Evolutionary conservation across 2,888 invertebrate genomes (phyloP).

Genomic region (Amiota communis): DNA sequence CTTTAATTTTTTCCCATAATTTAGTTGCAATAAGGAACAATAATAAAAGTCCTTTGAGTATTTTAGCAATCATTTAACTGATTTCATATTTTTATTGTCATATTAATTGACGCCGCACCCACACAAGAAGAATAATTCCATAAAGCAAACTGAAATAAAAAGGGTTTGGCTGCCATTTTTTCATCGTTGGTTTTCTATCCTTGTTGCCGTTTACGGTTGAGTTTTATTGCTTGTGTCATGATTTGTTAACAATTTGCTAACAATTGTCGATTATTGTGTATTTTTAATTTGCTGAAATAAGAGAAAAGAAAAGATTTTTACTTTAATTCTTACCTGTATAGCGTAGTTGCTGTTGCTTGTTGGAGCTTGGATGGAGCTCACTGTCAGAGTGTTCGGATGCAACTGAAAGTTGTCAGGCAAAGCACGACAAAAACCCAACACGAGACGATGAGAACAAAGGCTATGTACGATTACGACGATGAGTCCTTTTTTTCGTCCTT

Average conservation of each 20-base stretch:
- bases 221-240: constrained; percentile 38
- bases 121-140: constrained; percentile 28
- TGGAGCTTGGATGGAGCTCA: constrained; percentile 59
- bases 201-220: constrained; percentile 15
- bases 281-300: constrained; percentile 38
- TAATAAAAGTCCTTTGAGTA: constrained; percentile 40
- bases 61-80: constrained; percentile 6
- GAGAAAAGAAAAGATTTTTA: not conserved
- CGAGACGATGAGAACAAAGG: constrained; percentile 35
- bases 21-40: constrained; percentile 46
- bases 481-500: constrained; percentile 46
- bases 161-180: constrained; percentile 48
- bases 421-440: constrained; percentile 57
- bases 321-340: constrained; percentile 53
- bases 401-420: constrained; percentile 59
- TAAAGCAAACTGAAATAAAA: constrained; percentile 30
- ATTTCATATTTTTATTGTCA: constrained; percentile 20
- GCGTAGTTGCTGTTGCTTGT: constrained; percentile 50
- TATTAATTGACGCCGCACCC: constrained; percentile 54
- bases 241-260: constrained; percentile 25
- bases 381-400: constrained; percentile 69
- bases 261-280: constrained; percentile 25
- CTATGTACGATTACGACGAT: constrained; percentile 40
- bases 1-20: not conserved
- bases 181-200: constrained; percentile 18